A percentile compares a stretch with the other conserved stretches of the same genome.
Conservation (phyloP, 2,888 invertebrate species). For the Clitarchus hookeri region DNA sequence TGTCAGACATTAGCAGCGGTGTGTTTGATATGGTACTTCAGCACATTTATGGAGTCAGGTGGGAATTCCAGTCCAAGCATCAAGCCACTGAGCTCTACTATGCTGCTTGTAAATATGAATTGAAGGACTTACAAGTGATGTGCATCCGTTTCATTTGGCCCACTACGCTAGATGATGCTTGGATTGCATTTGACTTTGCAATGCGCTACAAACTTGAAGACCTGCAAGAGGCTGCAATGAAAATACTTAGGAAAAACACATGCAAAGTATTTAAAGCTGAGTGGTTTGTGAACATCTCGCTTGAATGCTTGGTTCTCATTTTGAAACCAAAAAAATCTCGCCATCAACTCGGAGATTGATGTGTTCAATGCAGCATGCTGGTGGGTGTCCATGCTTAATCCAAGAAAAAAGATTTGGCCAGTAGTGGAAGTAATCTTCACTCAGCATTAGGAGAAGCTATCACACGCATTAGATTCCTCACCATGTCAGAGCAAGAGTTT, state of each 20-base stretch:
- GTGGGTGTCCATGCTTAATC: neutral
- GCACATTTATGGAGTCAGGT: neutral
- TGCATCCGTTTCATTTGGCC: neutral
- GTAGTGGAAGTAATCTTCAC: neutral
- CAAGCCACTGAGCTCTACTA: neutral
- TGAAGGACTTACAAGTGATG: conserved; percentile 1
- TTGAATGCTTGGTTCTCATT: neutral
- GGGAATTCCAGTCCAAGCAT: neutral
- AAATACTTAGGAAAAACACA: neutral
- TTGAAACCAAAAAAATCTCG: neutral
- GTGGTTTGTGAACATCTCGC: neutral
- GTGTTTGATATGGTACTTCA: neutral
- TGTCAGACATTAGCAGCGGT: neutral
- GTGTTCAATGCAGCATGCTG: neutral
- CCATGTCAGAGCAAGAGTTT: neutral
- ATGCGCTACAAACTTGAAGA: conserved; percentile 1
- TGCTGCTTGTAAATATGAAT: neutral
- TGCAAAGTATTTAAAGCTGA: neutral
- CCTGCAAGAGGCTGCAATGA: neutral
- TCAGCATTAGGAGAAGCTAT: neutral
- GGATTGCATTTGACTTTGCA: neutral
- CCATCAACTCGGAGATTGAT: neutral
- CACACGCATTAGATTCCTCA: neutral
- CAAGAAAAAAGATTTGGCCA: neutral
- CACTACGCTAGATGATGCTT: too few species aligned